Conservation (phyloP, 1,140 invertebrate genomes). For the Hyphantria cunea region DNA sequence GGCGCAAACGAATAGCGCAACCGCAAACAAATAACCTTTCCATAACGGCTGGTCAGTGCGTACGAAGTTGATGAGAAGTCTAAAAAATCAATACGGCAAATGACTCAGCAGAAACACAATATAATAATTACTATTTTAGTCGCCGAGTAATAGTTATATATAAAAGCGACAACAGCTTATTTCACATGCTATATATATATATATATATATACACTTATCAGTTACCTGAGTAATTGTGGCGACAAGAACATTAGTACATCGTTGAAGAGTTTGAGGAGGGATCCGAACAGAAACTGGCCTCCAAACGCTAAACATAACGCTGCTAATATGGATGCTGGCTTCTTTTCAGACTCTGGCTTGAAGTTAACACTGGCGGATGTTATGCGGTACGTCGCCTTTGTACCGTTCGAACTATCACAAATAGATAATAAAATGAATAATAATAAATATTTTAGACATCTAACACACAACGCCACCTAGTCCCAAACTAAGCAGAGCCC, state of each 20-base stretch:
- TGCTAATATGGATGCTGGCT: constrained; percentile 88
- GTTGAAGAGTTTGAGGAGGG: constrained; percentile 90
- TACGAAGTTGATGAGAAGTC: constrained; percentile 88
- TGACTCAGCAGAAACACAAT: neutral
- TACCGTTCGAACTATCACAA: constrained; percentile 53
- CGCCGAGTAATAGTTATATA: no score
- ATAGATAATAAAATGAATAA: neutral
- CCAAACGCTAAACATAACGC: constrained; percentile 92
- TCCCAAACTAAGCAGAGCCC: no score
- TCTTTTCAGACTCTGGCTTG: constrained; percentile 84
- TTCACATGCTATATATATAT: no score
- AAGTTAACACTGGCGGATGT: constrained; percentile 88
- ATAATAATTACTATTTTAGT: neutral
- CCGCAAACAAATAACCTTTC: constrained; percentile 94
- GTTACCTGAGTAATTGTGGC: constrained; percentile 85
- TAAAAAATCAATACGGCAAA: constrained; percentile 58
- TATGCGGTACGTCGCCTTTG: constrained; percentile 88
- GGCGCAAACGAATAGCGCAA: constrained; percentile 89
- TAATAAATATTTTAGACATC: no score
- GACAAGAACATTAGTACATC: constrained; percentile 95
- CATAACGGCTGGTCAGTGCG: constrained; percentile 85
- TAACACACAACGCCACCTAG: no score
- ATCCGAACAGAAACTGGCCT: constrained; percentile 91
- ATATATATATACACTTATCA: no score
- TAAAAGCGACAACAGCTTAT: no score